Evolutionary conservation across 2,888 invertebrate species (phyloP).

Genomic region (Pyrrhosoma nymphula): DNA sequence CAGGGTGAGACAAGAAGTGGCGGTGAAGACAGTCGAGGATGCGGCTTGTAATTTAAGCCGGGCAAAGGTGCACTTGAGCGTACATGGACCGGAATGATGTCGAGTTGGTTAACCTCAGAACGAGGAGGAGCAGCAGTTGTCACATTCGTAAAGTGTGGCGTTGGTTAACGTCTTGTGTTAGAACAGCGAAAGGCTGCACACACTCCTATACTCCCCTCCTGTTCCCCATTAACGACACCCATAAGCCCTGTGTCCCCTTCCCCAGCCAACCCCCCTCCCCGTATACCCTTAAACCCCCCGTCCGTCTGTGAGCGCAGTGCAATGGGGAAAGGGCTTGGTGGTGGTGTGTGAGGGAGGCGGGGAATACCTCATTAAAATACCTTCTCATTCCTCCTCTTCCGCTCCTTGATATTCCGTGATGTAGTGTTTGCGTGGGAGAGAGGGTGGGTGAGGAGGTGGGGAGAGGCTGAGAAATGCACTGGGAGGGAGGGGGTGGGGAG

Average conservation of each 20-base stretch:
- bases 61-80: slow-evolving; percentile 24
- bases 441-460: not conserved
- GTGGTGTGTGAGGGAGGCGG: not conserved
- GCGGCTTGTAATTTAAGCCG: slow-evolving; percentile 31
- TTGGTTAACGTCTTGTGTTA: slow-evolving; percentile 62
- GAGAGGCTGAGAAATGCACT: not conserved
- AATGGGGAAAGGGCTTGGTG: not conserved
- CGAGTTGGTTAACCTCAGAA: slow-evolving; percentile 45
- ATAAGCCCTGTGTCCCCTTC: not conserved
- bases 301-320: not conserved
- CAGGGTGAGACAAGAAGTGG: not conserved
- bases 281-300: no score
- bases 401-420: slow-evolving; percentile 23
- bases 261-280: not conserved
- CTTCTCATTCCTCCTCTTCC: not conserved
- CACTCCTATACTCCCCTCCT: not conserved
- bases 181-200: slow-evolving; percentile 1
- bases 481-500: not conserved
- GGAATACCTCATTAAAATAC: slow-evolving; percentile 22
- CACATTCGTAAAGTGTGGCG: slow-evolving; percentile 41
- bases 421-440: not conserved
- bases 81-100: slow-evolving; percentile 55
- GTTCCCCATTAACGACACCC: not conserved
- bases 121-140: slow-evolving; percentile 9
- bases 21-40: slow-evolving; percentile 8